Evolutionary conservation across 2,888 invertebrate genomes (phyloP).

Genomic region (Apotomis betuletana): DNA sequence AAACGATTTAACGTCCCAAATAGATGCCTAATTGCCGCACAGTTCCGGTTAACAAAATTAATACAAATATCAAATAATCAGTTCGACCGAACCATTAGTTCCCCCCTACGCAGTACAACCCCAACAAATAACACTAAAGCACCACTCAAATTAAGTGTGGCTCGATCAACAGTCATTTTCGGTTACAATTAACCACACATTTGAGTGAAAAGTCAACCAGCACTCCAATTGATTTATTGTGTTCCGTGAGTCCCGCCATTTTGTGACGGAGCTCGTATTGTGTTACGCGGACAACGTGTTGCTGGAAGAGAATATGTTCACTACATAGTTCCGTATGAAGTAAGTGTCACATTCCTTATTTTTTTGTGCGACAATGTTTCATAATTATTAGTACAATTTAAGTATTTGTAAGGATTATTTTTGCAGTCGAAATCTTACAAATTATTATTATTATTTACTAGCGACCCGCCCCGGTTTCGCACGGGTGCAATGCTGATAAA

Average conservation of each 20-base stretch:
- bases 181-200: conserved; percentile 84
- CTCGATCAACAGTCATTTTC: conserved; percentile 84
- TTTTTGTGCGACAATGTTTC: too few relatives aligned
- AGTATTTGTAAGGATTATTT: too few relatives aligned
- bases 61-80: conserved; percentile 74
- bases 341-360: background rate
- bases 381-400: too few relatives aligned
- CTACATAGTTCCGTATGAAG: background rate
- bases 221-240: conserved; percentile 84
- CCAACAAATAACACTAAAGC: conserved; percentile 68
- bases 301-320: conserved; percentile 52
- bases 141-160: conserved; percentile 84
- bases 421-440: too few relatives aligned
- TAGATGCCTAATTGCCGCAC: conserved; percentile 60
- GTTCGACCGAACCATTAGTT: conserved; percentile 72
- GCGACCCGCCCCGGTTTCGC: too few relatives aligned
- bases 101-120: conserved; percentile 64
- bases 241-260: conserved; percentile 79
- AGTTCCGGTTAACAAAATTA: conserved; percentile 69
- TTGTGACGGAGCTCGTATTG: conserved; percentile 71
- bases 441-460: too few relatives aligned
- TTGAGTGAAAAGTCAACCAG: conserved; percentile 84
- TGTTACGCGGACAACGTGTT: conserved; percentile 47
- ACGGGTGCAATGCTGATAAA: too few relatives aligned
- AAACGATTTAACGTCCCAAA: conserved; percentile 33